These are phyloP conservation scores for Etheostoma nigrum DNA, from an alignment of 2,797 vertebrate species.

Conservation along the genomic window DNA sequence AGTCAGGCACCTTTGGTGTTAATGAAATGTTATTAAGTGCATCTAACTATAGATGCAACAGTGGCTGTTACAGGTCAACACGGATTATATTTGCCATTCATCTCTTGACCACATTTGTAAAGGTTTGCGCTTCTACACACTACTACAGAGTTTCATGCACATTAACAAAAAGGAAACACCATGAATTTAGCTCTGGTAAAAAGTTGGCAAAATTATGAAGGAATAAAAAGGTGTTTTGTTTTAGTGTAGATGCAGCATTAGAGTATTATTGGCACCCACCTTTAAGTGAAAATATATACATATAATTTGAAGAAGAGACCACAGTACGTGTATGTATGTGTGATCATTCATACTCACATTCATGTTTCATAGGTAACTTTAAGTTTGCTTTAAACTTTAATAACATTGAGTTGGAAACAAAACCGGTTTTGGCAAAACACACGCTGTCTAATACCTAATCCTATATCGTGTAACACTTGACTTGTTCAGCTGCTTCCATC, in stretches of 20 bases:
- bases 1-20: not conserved
- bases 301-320: not conserved
- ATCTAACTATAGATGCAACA: not conserved
- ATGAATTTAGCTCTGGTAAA: not conserved
- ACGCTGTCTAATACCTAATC: constrained; percentile 15
- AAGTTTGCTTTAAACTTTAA: not conserved
- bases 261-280: not conserved
- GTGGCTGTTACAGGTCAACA: not conserved
- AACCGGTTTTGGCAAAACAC: constrained; percentile 4
- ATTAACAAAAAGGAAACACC: not conserved
- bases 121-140: not conserved
- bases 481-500: constrained; percentile 10
- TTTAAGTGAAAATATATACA: not conserved
- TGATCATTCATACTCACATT: not conserved
- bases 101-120: not conserved
- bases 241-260: not conserved
- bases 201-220: not conserved
- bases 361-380: constrained; percentile 2
- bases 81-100: not conserved
- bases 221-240: not conserved
- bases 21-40: not conserved
- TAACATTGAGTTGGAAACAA: not conserved
- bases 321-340: not conserved
- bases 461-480: constrained; percentile 14
- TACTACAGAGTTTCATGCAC: not conserved